phyloP scores from a whole-genome alignment of 92 coral and sea anemone species.

The Pocillopora meandrina region DNA sequence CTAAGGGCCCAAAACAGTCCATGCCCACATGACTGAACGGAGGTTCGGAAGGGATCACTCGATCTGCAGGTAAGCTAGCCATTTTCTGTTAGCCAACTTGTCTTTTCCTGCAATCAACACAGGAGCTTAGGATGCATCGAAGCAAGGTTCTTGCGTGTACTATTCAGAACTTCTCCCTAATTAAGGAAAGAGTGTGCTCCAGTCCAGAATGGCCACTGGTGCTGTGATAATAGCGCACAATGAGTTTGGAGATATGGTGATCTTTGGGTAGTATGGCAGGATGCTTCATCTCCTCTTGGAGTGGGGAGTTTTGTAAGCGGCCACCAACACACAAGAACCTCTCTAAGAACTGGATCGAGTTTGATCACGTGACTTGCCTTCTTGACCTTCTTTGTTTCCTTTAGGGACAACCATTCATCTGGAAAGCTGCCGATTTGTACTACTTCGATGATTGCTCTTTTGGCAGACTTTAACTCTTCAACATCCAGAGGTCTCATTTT shows the following conservation, averaged over 20 bases:
- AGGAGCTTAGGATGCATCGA: constrained; percentile 35
- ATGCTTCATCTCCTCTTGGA: constrained; percentile 45
- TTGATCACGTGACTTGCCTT: constrained; percentile 28
- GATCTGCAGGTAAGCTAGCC: constrained; percentile 52
- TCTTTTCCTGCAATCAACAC: constrained; percentile 55
- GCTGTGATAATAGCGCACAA: constrained; percentile 47
- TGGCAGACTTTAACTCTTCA: not conserved
- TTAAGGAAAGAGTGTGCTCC: constrained; percentile 56
- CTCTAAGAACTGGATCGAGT: constrained; percentile 44
- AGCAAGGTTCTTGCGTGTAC: constrained; percentile 52
- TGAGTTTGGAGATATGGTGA: constrained; percentile 37
- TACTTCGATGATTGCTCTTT: not conserved
- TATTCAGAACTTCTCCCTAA: constrained; percentile 59
- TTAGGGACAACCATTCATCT: not conserved
- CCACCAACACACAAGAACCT: constrained; percentile 64
- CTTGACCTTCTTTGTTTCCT: constrained; percentile 15
- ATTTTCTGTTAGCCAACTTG: constrained; percentile 51
- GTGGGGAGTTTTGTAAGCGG: constrained; percentile 46
- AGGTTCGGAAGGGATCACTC: constrained; percentile 57
- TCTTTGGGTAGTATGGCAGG: constrained; percentile 53
- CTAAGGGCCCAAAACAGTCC: constrained; percentile 60
- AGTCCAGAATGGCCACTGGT: constrained; percentile 55
- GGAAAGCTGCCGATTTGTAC: not conserved
- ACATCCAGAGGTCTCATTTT: constrained; percentile 9
- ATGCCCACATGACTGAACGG: constrained; percentile 57